Evolutionary conservation across 1,140 invertebrate species (phyloP).

Genomic region (Solenopsis fugax): DNA sequence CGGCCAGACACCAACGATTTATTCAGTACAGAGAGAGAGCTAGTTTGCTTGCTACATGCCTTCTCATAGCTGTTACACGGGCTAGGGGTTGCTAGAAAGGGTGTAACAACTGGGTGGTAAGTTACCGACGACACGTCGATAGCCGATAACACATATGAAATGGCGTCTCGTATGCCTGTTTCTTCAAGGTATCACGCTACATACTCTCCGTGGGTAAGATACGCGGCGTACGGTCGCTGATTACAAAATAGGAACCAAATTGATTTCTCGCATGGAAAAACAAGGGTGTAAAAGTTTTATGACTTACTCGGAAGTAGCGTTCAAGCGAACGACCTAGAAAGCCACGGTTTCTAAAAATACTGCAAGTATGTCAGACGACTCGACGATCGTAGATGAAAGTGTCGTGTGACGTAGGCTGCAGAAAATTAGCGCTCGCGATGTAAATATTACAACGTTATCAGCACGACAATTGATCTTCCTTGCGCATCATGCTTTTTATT

Average conservation of each 20-base stretch:
- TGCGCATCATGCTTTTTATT: constrained; percentile 9
- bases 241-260: constrained; percentile 46
- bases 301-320: constrained; percentile 49
- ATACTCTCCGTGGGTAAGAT: constrained; percentile 64
- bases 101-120: constrained; percentile 57
- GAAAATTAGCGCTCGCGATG: constrained; percentile 52
- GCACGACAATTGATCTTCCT: constrained; percentile 24
- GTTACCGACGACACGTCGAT: constrained; percentile 72
- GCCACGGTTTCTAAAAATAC: constrained; percentile 64
- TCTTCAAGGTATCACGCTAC: constrained; percentile 36
- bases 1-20: constrained; percentile 40
- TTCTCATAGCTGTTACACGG: constrained; percentile 47
- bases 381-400: constrained; percentile 45
- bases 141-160: constrained; percentile 69
- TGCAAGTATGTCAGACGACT: constrained; percentile 56
- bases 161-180: constrained; percentile 55
- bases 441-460: constrained; percentile 36
- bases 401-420: constrained; percentile 47
- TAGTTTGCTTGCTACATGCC: constrained; percentile 45
- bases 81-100: constrained; percentile 43
- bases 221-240: constrained; percentile 52
- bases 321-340: constrained; percentile 62
- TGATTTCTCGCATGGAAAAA: constrained; percentile 68
- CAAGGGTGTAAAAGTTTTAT: constrained; percentile 36
- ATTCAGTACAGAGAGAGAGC: constrained; percentile 22